Evolutionary conservation across 2,797 vertebrate genomes (phyloP).

Genomic region (Pelochelys cantorii): DNA sequence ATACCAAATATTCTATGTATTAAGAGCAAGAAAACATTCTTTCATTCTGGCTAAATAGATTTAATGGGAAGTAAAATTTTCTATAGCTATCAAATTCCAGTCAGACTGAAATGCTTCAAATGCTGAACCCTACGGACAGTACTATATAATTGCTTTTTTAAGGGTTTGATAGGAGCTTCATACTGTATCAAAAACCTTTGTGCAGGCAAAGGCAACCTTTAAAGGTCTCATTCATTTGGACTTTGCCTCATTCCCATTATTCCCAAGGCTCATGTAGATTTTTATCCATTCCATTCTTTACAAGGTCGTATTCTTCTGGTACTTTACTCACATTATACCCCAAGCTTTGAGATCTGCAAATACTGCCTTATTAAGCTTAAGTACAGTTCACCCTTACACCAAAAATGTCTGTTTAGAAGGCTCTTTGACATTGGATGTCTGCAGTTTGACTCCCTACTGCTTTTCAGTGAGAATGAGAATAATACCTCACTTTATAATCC

Average conservation of each 20-base stretch:
- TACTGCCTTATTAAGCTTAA: conserved; percentile 52
- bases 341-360: conserved; percentile 63
- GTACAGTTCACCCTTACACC: conserved; percentile 36
- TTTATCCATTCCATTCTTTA: conserved; percentile 52
- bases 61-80: conserved; percentile 66
- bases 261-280: conserved; percentile 63
- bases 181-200: conserved; percentile 47
- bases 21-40: conserved; percentile 48
- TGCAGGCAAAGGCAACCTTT: conserved; percentile 58
- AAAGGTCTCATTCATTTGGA: conserved; percentile 65
- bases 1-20: conserved; percentile 60
- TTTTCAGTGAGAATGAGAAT: conserved; percentile 63
- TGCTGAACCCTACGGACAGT: conserved; percentile 47
- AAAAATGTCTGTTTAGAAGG: conserved; percentile 45
- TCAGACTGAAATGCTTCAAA: conserved; percentile 52
- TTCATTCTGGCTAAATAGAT: conserved; percentile 65
- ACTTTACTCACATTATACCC: conserved; percentile 42
- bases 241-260: conserved; percentile 59
- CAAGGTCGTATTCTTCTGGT: conserved; percentile 61
- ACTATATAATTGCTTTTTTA: conserved; percentile 63
- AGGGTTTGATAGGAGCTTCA: conserved; percentile 53
- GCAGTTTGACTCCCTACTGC: conserved; percentile 53
- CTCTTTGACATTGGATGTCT: conserved; percentile 62
- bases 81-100: conserved; percentile 58
- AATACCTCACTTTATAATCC: conserved; percentile 66